These are phyloP conservation scores for Centropyge bicolor DNA, from an alignment of 2,797 vertebrate species.

Conservation along the genomic window DNA sequence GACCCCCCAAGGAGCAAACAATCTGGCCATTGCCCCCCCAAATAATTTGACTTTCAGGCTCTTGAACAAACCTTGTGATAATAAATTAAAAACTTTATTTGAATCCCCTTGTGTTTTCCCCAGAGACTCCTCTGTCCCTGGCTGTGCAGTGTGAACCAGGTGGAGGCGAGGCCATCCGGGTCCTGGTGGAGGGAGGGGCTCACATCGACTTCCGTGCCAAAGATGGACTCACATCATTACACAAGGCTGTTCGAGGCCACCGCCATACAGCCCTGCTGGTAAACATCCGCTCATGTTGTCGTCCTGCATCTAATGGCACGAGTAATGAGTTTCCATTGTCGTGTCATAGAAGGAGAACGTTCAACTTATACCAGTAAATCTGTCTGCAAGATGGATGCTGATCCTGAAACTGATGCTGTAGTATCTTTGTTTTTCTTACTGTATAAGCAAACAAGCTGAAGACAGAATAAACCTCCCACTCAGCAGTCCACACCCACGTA, in stretches of 20 bases:
- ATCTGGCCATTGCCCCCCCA: not conserved
- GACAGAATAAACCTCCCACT: conserved; percentile 34
- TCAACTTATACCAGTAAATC: not conserved
- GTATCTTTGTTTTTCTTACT: conserved; percentile 34
- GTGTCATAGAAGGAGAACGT: not conserved
- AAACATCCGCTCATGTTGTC: conserved; percentile 45
- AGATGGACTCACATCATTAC: conserved; percentile 93
- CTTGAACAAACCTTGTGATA: not conserved
- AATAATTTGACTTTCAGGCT: conserved; percentile 22
- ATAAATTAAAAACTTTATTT: conserved; percentile 12
- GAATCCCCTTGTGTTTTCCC: conserved; percentile 13
- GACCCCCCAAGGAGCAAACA: not conserved
- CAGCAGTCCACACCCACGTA: conserved; percentile 43
- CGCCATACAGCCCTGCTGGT: conserved; percentile 93
- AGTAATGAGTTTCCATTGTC: conserved; percentile 21
- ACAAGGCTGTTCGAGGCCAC: conserved; percentile 92
- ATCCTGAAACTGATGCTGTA: conserved; percentile 33
- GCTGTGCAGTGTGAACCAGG: conserved; percentile 92
- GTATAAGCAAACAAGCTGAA: conserved; percentile 35
- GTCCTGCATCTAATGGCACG: not conserved
- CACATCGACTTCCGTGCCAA: conserved; percentile 95
- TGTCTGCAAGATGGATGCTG: conserved; percentile 18
- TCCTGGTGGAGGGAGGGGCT: conserved; percentile 91
- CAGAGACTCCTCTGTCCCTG: conserved; percentile 94
- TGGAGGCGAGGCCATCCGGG: conserved; percentile 91